phyloP scores from a whole-genome alignment of 2,113 vertebrate species.

The Hirundichthys speculiger region DNA sequence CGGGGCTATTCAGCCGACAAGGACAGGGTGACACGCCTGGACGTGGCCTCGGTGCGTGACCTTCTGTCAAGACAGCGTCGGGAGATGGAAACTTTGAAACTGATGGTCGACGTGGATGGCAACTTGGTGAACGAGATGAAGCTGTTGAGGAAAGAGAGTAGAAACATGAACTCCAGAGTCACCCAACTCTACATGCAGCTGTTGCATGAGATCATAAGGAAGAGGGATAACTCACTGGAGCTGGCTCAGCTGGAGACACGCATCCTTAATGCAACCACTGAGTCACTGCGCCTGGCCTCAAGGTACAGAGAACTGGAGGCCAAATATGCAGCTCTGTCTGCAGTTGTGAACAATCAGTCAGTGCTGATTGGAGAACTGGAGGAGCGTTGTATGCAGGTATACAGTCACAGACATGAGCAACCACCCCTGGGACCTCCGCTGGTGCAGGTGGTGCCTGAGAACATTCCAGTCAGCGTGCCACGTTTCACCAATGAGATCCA shows the following conservation, averaged over 20 bases:
- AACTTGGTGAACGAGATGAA: conserved; percentile 98
- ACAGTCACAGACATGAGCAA: conserved; percentile 83
- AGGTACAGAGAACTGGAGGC: conserved; percentile 91
- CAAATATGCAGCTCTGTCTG: conserved; percentile 88
- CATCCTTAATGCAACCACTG: conserved; percentile 92
- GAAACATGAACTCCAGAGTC: conserved; percentile 98
- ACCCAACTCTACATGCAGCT: conserved; percentile 99
- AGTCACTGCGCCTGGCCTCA: conserved; percentile 89
- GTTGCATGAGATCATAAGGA: conserved; percentile 96
- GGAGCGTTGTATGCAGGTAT: conserved; percentile 89
- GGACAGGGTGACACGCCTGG: conserved; percentile 91
- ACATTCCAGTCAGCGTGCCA: conserved; percentile 88
- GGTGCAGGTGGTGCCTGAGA: conserved; percentile 95
- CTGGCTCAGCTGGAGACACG: conserved; percentile 94
- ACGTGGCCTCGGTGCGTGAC: conserved; percentile 91
- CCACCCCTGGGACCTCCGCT: conserved; percentile 86
- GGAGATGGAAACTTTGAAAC: conserved; percentile 92
- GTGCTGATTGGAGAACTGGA: conserved; percentile 89
- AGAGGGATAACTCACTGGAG: conserved; percentile 95
- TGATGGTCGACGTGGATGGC: conserved; percentile 95
- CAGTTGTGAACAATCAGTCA: conserved; percentile 96
- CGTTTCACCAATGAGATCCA: conserved; percentile 95
- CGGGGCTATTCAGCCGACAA: conserved; percentile 81
- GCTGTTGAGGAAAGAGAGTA: conserved; percentile 95
- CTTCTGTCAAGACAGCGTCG: conserved; percentile 91